Base-by-base conservation (phyloP, 1,140 invertebrate genomes). In the Leptinotarsa lineolata region DNA sequence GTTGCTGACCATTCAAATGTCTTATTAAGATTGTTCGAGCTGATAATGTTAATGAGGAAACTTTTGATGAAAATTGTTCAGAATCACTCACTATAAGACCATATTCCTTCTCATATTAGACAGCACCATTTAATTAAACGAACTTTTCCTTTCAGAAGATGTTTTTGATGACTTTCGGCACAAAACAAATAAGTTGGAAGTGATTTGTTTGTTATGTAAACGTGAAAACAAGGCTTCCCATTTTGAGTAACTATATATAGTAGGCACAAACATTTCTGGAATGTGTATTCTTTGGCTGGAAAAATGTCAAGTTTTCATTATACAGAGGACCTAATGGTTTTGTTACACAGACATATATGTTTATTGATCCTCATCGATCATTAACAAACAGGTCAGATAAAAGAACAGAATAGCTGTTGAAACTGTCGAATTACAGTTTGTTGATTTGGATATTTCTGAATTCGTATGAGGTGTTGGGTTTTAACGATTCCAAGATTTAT, bases 41-140 rank as follows among this genome's bases (percentile, higher is more conserved):
- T 58, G 67, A 68, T 68, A 68, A 54, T 54, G 46, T 68, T 68
- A 68, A 68, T 68, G 67, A 68, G 67, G 44, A 68, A 68, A 68
- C 67, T 68, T 68, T 68, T 68, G 30, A 68, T 45, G 67, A 58
- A 68, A 68, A 46, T 68, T 68, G 20, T 54, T 68, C 67, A n/a
- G 44, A 54, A 39, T 66, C 64, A 16, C 22, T 66, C 24, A 39
- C 39, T 66, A 44, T 66, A 44, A 15, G 30, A 30, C 39, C 39
- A 30, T 24, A n/a, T 46, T 21, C n/a, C 39, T 13, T 46, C 64
- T 66, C 64, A 15, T 66, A 5, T 39, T 66, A 66, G 16, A 12
- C 64, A 5, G 22, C 61, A 64, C 15, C 39, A 24, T 66, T 66
- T 44, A 66, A 66, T 46, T 66, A 46, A 15, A 66, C 39, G 39